A percentile compares a stretch with the other conserved stretches of the same genome.
Evolutionary conservation across 2,888 invertebrate genomes (phyloP).

Genomic region (Microlaimidae sp.): DNA sequence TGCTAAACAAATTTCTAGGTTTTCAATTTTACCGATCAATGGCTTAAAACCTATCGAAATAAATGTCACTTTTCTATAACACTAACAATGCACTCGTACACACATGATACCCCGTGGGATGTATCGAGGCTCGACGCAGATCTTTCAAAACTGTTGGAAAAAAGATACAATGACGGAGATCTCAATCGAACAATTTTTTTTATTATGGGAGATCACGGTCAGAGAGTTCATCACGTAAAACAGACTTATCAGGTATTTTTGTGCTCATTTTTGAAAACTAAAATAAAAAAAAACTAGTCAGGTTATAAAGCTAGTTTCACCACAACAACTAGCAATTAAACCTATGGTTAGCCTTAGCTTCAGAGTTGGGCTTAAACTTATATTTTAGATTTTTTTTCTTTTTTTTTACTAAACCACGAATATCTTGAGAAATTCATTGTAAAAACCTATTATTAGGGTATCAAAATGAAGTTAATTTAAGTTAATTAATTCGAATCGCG

Average conservation of each 20-base stretch:
- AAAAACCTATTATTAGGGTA: too few species aligned
- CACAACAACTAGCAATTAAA: too few species aligned
- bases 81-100: constrained; percentile 1
- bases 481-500: too few species aligned
- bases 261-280: too few species aligned
- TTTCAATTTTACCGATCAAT: neutral
- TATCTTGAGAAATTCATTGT: too few species aligned
- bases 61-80: constrained; percentile 4
- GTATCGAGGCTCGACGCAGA: neutral
- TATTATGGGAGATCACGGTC: constrained; percentile 2
- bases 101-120: neutral
- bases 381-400: too few species aligned
- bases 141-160: neutral
- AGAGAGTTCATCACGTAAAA: neutral
- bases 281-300: too few species aligned
- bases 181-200: neutral
- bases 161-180: neutral
- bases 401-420: too few species aligned
- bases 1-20: neutral
- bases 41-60: neutral
- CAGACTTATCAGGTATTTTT: neutral
- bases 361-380: too few species aligned
- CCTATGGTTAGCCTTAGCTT: too few species aligned
- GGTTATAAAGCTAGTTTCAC: too few species aligned
- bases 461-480: too few species aligned